Evolutionary conservation across 2,113 vertebrate genomes (phyloP), one percentile per base, ranked within the genome.

Genomic region (Oophaga pumilio): DNA sequence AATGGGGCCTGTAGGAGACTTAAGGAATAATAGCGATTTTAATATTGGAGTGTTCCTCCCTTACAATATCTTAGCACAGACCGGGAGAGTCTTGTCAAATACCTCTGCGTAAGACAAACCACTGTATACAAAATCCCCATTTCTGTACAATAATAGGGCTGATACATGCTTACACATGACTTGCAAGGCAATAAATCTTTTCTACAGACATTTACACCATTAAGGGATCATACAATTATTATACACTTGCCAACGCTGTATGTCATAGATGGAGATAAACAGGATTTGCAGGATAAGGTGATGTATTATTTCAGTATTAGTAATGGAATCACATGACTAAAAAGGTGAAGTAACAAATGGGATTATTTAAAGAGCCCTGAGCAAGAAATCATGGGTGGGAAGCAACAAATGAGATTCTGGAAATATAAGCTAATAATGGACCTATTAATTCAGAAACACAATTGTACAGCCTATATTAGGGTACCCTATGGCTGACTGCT

Each of bases 281-380:
- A 52, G 74, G 74, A 76, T 76, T 76, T 52, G 43, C 74, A 76
- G 74, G 74, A 76, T 53, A 73, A 73, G 33, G 69, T 73, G 69
- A 15, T 73, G 8, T 76, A 52, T 50, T 49, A 50, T 50, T 49
- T 22, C 43, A 50, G 43, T 22, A 50, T 76, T 49, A 53, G 43
- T 22, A 76, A 76, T 76, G 43, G 6, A 52, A 53, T 76, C 69
- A 73, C 69, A 71, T 71, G 68, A 71, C 26, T 71, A 73, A 33
- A 73, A 33, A n/a, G 74, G 74, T 76, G 49, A 76, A 76, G 49
- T 52, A 76, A 53, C 28, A 76, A 53, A 76, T n/a, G 12, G 43
- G 74, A 76, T 76, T 76, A 76, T 52, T 76, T 22, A 53, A 52
- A n/a, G 49, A 52, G 49, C 74, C 43, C 49, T n/a, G 26, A 76